Conservation (phyloP, 2,888 invertebrate species). For the Pherbina coryleti region DNA sequence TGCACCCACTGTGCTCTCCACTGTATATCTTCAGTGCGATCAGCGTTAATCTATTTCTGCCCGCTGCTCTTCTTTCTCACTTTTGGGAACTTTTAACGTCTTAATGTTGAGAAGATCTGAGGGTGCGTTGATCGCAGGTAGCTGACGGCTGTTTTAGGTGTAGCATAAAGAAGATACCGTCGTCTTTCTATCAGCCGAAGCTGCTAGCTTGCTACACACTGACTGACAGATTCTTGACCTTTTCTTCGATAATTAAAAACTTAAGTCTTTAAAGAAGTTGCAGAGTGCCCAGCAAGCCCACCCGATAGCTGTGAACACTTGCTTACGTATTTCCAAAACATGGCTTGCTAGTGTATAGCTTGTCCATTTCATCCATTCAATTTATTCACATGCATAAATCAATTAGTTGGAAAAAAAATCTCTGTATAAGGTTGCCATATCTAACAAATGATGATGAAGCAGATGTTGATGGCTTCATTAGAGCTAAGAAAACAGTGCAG, state of each 20-base stretch:
- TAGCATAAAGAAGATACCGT: not conserved
- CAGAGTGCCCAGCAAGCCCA: not conserved
- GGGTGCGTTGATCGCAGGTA: not conserved
- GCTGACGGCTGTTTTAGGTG: not conserved
- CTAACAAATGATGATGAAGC: not conserved
- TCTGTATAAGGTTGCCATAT: not conserved
- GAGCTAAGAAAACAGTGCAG: conserved; percentile 50
- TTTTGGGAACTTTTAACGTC: not conserved
- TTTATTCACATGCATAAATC: conserved; percentile 9
- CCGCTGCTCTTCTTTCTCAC: not conserved
- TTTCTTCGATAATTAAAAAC: conserved; percentile 24
- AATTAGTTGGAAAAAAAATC: not conserved
- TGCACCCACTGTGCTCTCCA: not conserved
- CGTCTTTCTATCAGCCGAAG: too few species aligned
- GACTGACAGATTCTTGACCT: not conserved
- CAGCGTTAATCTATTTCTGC: not conserved
- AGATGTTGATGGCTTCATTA: conserved; percentile 35
- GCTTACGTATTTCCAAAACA: not conserved
- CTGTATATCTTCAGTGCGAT: not conserved
- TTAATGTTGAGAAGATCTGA: not conserved
- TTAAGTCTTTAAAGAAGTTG: conserved; percentile 5
- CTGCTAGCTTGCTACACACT: too few species aligned
- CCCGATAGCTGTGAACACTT: conserved; percentile 7
- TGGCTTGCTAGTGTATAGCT: not conserved
- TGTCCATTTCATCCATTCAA: not conserved